phyloP scores from a whole-genome alignment of 2,113 vertebrate genomes.

The Oceanodroma tethys region DNA sequence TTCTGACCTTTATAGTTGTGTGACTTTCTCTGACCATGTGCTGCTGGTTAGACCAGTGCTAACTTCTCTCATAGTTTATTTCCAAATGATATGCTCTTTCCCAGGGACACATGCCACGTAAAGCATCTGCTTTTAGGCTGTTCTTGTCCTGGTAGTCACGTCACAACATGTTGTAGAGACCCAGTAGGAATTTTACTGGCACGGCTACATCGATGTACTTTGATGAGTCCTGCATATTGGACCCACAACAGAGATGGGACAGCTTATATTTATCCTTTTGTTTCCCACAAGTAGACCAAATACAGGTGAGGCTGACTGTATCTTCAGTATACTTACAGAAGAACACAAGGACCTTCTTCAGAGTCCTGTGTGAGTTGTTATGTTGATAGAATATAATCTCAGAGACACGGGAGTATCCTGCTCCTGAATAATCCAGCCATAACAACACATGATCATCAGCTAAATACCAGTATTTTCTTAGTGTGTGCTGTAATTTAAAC shows the following conservation, averaged over 20 bases:
- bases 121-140: not conserved
- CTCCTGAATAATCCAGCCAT: not conserved
- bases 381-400: not conserved
- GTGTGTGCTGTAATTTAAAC: not conserved
- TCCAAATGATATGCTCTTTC: not conserved
- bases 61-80: not conserved
- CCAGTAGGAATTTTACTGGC: not conserved
- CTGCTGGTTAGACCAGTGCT: not conserved
- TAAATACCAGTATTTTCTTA: not conserved
- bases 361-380: not conserved
- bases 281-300: constrained; percentile 29
- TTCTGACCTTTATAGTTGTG: not conserved
- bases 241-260: not conserved
- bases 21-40: not conserved
- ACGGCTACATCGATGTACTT: not conserved
- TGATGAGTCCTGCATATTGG: not conserved
- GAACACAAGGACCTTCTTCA: not conserved
- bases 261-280: constrained; percentile 15
- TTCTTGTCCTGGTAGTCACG: not conserved
- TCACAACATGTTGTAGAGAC: not conserved
- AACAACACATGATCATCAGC: not conserved
- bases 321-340: not conserved
- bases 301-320: not conserved
- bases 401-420: not conserved
- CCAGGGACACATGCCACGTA: rapidly evolving